phyloP scores from a whole-genome alignment of 2,888 invertebrate species.

The Lissonota sp. region DNA sequence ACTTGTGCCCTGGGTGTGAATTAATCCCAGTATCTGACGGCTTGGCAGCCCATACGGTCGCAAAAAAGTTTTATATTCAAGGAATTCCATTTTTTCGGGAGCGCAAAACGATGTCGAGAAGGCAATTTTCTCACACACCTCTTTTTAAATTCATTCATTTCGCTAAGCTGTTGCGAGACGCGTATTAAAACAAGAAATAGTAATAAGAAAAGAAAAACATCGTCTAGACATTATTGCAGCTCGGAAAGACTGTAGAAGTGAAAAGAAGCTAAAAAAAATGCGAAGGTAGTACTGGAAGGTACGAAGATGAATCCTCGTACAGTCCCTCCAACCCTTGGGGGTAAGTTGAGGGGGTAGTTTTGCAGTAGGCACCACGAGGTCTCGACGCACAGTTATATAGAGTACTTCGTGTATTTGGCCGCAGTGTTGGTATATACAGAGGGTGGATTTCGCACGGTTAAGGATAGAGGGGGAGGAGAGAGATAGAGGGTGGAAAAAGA shows the following conservation, averaged over 20 bases:
- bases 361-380: conserved; percentile 50
- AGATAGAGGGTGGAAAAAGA: neutral
- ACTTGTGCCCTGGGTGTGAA: neutral
- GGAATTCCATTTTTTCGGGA: neutral
- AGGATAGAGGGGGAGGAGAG: conserved; percentile 20
- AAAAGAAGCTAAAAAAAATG: conserved; percentile 6
- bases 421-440: conserved; percentile 56
- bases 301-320: conserved; percentile 53
- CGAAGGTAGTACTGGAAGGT: conserved; percentile 55
- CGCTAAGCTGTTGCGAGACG: conserved; percentile 33
- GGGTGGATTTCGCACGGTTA: conserved; percentile 70
- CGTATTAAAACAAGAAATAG: conserved; percentile 30
- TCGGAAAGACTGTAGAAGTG: conserved; percentile 40
- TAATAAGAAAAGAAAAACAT: conserved; percentile 11
- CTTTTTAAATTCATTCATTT: conserved; percentile 49
- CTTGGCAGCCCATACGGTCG: too few relatives aligned
- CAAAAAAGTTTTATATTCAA: too few relatives aligned
- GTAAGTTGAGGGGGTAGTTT: neutral
- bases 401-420: conserved; percentile 31
- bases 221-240: conserved; percentile 48
- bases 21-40: too few relatives aligned
- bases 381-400: conserved; percentile 60
- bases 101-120: conserved; percentile 2
- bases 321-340: neutral
- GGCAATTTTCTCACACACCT: neutral